Conservation (phyloP, 2,888 invertebrate species). For the Actias luna region DNA sequence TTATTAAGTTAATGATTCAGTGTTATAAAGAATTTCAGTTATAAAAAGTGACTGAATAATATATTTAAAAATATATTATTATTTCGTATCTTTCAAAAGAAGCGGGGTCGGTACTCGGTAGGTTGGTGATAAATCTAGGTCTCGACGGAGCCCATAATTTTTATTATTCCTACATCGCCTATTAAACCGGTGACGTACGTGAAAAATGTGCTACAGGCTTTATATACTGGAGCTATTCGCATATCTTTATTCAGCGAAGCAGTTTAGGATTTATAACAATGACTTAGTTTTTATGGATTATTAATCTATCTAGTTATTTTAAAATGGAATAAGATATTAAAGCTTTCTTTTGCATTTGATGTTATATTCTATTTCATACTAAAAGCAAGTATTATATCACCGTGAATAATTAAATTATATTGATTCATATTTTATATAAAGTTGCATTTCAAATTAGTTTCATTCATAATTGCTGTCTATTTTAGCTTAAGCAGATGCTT, state of each 20-base stretch:
- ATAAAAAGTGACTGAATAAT: constrained; percentile 6
- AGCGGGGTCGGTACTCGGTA: constrained; percentile 8
- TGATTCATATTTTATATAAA: too few species aligned
- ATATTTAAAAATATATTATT: constrained; percentile 9
- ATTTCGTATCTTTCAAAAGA: constrained; percentile 7
- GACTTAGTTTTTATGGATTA: not conserved
- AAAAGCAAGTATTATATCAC: not conserved
- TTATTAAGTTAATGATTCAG: not conserved
- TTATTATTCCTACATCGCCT: constrained; percentile 43
- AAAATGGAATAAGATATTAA: not conserved
- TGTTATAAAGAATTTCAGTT: not conserved
- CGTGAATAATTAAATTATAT: not conserved
- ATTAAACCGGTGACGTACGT: constrained; percentile 32
- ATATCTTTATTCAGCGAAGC: constrained; percentile 17
- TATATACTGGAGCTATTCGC: constrained; percentile 21
- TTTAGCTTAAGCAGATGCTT: too few species aligned
- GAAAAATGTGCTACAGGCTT: constrained; percentile 25
- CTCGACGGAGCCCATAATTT: constrained; percentile 49
- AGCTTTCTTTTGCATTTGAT: not conserved
- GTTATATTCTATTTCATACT: not conserved
- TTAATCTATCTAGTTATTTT: not conserved
- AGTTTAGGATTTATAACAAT: constrained; percentile 9
- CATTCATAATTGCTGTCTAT: too few species aligned
- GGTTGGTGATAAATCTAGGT: constrained; percentile 41
- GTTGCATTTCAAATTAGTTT: too few species aligned